Percentiles rank a stretch among this genome's conserved stretches.
These are phyloP conservation scores for Stomatorhinus walkeri DNA, from an alignment of 2,797 vertebrate species.

Conservation along the genomic window DNA sequence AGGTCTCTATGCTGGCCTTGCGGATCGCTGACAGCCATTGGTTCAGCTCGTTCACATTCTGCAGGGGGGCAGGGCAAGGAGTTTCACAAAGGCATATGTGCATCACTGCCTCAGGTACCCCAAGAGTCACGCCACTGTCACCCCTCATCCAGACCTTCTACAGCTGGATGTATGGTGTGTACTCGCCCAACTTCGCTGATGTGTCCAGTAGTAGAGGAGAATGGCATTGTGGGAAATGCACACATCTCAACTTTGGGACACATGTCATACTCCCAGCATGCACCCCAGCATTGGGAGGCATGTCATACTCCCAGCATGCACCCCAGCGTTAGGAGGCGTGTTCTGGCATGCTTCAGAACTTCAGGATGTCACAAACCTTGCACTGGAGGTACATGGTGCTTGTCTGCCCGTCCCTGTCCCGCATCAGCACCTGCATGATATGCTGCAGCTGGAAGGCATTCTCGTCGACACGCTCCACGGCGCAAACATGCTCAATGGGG, in stretches of 20 bases:
- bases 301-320: not conserved
- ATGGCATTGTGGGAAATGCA: not conserved
- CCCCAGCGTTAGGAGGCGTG: not conserved
- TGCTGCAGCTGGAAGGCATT: constrained; percentile 84
- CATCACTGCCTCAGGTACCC: not conserved
- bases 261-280: not conserved
- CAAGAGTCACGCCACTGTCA: not conserved
- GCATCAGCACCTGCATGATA: constrained; percentile 81
- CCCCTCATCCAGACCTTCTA: constrained; percentile 22
- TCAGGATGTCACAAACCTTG: constrained; percentile 59
- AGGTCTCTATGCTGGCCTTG: constrained; percentile 76
- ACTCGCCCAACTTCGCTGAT: not conserved
- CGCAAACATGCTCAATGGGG: constrained; percentile 68
- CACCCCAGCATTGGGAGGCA: not conserved
- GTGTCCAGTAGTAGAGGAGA: not conserved
- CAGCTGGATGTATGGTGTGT: not conserved
- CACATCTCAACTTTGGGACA: not conserved
- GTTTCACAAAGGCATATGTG: not conserved
- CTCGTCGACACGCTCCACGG: constrained; percentile 81
- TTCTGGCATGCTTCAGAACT: not conserved
- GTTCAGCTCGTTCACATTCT: constrained; percentile 85
- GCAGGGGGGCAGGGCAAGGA: not conserved
- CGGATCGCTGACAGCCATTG: constrained; percentile 85
- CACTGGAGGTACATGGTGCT: constrained; percentile 84
- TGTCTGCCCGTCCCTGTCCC: constrained; percentile 59